Evolutionary conservation across 2,888 invertebrate species (phyloP).

Genomic region (Meiosimyza decipiens): DNA sequence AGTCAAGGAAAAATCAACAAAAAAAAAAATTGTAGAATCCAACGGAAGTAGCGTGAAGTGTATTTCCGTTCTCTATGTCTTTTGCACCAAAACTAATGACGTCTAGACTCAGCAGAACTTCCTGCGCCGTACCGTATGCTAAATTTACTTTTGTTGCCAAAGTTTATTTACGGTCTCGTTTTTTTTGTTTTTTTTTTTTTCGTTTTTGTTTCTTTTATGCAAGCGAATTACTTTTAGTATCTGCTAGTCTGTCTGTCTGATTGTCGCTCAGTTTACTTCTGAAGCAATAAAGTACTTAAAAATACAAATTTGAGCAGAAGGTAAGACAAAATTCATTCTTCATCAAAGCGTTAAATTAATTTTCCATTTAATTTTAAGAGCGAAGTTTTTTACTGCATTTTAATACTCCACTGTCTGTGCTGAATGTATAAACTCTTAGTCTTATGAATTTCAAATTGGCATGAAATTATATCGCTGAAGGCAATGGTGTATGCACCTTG

Average conservation of each 20-base stretch:
- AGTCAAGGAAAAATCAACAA: neutral
- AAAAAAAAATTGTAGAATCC: neutral
- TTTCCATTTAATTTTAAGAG: neutral
- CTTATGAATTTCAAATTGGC: too few species aligned
- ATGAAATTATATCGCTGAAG: too few species aligned
- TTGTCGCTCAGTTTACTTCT: neutral
- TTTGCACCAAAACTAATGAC: slow-evolving; percentile 20
- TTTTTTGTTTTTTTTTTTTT: too few species aligned
- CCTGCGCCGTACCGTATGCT: neutral
- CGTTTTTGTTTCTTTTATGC: neutral
- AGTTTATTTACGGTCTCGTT: neutral
- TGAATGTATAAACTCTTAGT: too few species aligned
- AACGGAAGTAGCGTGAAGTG: slow-evolving; percentile 7
- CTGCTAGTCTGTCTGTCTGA: neutral
- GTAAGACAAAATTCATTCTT: neutral
- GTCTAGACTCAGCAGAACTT: slow-evolving; percentile 17
- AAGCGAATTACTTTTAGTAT: neutral
- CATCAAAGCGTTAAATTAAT: slow-evolving; percentile 12
- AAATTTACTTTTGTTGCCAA: slow-evolving; percentile 1
- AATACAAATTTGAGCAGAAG: neutral
- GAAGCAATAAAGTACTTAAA: neutral
- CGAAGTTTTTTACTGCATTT: neutral
- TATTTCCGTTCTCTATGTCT: slow-evolving; percentile 22
- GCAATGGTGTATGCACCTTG: too few species aligned
- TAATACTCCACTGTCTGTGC: too few species aligned